These are phyloP conservation scores for Sebastolobus altivelis DNA, from an alignment of 2,797 vertebrate genomes.

Conservation along the genomic window DNA sequence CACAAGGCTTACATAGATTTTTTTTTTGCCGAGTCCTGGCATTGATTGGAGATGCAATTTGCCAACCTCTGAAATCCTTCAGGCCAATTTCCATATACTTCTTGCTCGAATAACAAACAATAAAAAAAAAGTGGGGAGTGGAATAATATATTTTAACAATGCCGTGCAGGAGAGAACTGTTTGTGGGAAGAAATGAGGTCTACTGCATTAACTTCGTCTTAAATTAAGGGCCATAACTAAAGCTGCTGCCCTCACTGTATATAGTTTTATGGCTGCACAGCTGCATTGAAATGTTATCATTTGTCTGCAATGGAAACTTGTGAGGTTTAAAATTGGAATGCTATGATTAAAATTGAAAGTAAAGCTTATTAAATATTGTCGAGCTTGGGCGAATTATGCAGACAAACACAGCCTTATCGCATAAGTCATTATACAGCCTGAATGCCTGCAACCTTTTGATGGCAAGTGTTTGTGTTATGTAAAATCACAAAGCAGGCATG, in stretches of 20 bases:
- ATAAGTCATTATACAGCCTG: constrained; percentile 42
- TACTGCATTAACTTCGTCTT: constrained; percentile 32
- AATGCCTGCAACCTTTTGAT: constrained; percentile 50
- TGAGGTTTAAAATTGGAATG: constrained; percentile 19
- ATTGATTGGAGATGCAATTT: constrained; percentile 81
- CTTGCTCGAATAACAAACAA: constrained; percentile 63
- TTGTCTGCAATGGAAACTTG: constrained; percentile 13
- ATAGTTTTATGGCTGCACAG: constrained; percentile 19
- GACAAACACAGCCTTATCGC: constrained; percentile 36
- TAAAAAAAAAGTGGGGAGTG: constrained; percentile 38
- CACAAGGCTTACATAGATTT: constrained; percentile 75
- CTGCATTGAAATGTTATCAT: constrained; percentile 6
- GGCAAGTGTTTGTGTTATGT: constrained; percentile 47
- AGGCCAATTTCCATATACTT: constrained; percentile 68
- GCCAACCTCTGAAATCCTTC: constrained; percentile 73
- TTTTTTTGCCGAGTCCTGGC: constrained; percentile 52
- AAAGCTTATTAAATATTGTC: constrained; percentile 33
- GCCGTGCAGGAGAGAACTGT: constrained; percentile 14
- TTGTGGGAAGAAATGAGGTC: constrained; percentile 33
- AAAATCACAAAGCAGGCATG: constrained; percentile 20
- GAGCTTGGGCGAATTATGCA: constrained; percentile 41
- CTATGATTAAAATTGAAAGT: constrained; percentile 35
- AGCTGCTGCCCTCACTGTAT: constrained; percentile 11
- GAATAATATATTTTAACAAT: constrained; percentile 64
- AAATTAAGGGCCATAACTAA: constrained; percentile 29